Evolutionary conservation across 1,140 invertebrate species (phyloP).

Genomic region (Papilio polytes): DNA sequence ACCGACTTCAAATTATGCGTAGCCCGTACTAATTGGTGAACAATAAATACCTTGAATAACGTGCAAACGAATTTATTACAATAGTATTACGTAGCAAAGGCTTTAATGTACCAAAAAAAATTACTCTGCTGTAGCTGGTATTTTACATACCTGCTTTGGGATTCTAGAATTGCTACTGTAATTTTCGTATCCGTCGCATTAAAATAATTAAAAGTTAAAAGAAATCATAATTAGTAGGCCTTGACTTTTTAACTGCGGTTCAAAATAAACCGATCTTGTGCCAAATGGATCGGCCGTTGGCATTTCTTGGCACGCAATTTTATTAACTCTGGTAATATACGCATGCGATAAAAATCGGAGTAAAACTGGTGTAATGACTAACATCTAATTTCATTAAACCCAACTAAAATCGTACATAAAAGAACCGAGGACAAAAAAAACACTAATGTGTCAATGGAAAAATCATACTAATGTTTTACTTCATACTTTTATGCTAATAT

Average conservation of each 20-base stretch:
- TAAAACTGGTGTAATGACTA: not conserved
- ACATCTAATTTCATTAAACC: not conserved
- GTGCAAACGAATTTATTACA: not conserved
- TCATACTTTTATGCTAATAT: too few relatives aligned
- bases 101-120: not conserved
- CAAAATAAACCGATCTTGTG: slow-evolving; percentile 21
- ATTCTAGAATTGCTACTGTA: not conserved
- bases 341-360: not conserved
- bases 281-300: slow-evolving; percentile 25
- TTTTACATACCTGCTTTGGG: too few relatives aligned
- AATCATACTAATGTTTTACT: too few relatives aligned
- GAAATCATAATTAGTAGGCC: slow-evolving; percentile 20
- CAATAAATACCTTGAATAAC: not conserved
- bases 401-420: not conserved
- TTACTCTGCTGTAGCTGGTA: too few relatives aligned
- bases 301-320: slow-evolving; percentile 29
- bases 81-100: not conserved
- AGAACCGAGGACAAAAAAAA: too few relatives aligned
- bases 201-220: not conserved
- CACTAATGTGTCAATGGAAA: too few relatives aligned
- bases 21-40: not conserved
- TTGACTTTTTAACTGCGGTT: slow-evolving; percentile 36
- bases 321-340: slow-evolving; percentile 16
- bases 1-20: slow-evolving; percentile 13
- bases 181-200: not conserved